Percentiles rank a stretch among this genome's conserved stretches.
Conservation (phyloP, 2,113 vertebrate genomes). For the Crotalus horridus region DNA sequence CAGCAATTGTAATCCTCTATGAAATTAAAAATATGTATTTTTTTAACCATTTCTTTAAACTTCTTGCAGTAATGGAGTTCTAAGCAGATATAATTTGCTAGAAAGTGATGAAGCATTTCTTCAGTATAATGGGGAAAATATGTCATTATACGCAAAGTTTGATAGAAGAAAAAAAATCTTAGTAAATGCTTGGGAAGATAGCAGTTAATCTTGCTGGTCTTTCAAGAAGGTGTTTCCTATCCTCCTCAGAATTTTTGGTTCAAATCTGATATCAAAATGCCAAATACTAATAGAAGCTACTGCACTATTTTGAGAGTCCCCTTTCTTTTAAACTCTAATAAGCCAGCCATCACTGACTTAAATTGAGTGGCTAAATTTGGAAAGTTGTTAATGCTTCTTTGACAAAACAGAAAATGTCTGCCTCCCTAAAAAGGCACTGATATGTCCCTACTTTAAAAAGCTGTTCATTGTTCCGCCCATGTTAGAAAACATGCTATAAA, state of each 20-base stretch:
- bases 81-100: background rate
- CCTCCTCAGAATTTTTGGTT: background rate
- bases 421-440: background rate
- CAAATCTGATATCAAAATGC: background rate
- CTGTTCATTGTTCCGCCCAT: background rate
- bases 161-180: background rate
- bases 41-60: background rate
- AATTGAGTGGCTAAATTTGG: background rate
- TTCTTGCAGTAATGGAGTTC: background rate
- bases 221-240: background rate
- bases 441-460: background rate
- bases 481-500: background rate
- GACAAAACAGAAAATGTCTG: background rate
- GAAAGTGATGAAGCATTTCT: no score
- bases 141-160: background rate
- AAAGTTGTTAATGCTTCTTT: background rate
- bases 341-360: background rate
- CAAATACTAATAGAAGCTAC: background rate
- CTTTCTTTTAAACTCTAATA: background rate
- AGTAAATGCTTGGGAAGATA: background rate
- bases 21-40: background rate
- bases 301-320: background rate
- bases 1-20: background rate
- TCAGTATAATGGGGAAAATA: background rate
- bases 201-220: background rate